phyloP scores from a whole-genome alignment of 2,888 invertebrate genomes.

The Chloroclystis v-ata region DNA sequence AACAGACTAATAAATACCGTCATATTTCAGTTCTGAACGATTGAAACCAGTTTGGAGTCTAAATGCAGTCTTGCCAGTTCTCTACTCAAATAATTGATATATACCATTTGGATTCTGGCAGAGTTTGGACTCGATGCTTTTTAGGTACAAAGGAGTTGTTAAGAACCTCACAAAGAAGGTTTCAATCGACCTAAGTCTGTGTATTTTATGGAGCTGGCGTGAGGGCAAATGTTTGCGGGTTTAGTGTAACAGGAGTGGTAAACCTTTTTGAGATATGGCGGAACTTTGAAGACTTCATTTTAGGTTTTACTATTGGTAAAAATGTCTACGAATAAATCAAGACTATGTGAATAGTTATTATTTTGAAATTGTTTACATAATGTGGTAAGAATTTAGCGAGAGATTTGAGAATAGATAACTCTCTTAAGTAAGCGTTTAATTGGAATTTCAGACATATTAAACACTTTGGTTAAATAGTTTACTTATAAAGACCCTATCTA shows the following conservation, averaged over 20 bases:
- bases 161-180: conserved; percentile 48
- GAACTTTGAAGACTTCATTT: not conserved
- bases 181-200: conserved; percentile 49
- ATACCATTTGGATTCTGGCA: conserved; percentile 60
- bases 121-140: conserved; percentile 39
- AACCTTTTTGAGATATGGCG: not conserved
- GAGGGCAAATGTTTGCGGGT: conserved; percentile 43
- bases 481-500: too few species aligned
- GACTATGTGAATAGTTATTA: too few species aligned
- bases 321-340: too few species aligned
- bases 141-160: conserved; percentile 22
- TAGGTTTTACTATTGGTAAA: not conserved
- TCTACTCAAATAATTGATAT: conserved; percentile 36
- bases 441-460: too few species aligned
- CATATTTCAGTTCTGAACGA: too few species aligned
- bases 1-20: too few species aligned
- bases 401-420: too few species aligned
- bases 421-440: too few species aligned
- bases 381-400: too few species aligned
- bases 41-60: not conserved
- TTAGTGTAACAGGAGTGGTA: conserved; percentile 15
- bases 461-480: too few species aligned
- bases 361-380: too few species aligned
- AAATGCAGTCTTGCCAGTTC: conserved; percentile 14
- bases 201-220: conserved; percentile 52